Percentiles rank a stretch among this genome's conserved stretches.
These are phyloP conservation scores for Sarcophaga subvicina DNA, from an alignment of 2,888 invertebrate genomes.

Conservation along the genomic window DNA sequence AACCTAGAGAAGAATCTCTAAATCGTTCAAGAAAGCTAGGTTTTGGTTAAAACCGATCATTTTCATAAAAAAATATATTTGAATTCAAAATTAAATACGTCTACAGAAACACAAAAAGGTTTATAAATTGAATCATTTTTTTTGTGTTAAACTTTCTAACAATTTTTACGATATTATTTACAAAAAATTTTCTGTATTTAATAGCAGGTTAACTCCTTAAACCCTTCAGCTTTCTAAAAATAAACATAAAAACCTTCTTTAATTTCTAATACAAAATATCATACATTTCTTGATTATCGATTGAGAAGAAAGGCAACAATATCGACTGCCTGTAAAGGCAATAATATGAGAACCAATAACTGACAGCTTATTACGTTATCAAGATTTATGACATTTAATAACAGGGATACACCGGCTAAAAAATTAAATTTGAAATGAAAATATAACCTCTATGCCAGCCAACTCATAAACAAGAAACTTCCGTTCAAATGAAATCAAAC, in stretches of 20 bases:
- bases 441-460: not conserved
- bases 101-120: no score
- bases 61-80: no score
- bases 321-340: conserved; percentile 10
- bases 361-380: conserved; percentile 77
- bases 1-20: no score
- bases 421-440: not conserved
- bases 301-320: conserved; percentile 8
- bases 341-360: not conserved
- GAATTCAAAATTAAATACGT: no score
- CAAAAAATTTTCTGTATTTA: not conserved
- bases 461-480: conserved; percentile 64
- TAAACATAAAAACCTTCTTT: not conserved
- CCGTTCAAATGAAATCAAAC: conserved; percentile 43
- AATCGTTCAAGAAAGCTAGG: no score
- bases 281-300: conserved; percentile 1
- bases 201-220: conserved; percentile 37
- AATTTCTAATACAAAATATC: not conserved
- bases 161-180: conserved; percentile 10
- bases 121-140: no score
- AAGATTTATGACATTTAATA: conserved; percentile 82
- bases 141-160: no score
- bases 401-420: conserved; percentile 74
- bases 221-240: conserved; percentile 10
- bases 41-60: no score